A percentile compares a stretch with the other conserved stretches of the same genome.
Conservation (phyloP, 2,888 invertebrate genomes). For the Callyntrura sp. region DNA sequence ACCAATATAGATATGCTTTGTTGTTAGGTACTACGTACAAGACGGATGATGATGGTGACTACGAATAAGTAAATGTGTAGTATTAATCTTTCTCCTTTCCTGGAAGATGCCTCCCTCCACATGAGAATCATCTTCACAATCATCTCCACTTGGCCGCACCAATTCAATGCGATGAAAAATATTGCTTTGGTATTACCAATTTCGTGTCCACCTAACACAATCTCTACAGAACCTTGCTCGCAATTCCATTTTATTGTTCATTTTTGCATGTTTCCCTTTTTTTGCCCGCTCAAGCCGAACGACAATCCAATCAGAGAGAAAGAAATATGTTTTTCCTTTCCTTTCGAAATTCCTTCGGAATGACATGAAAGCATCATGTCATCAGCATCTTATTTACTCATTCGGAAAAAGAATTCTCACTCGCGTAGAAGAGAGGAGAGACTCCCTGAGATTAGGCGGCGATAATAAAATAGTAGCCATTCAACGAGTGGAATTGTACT, state of each 20-base stretch:
- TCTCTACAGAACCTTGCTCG: conserved; percentile 1
- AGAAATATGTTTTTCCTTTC: neutral
- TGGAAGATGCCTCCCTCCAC: conserved; percentile 31
- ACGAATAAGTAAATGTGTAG: conserved; percentile 65
- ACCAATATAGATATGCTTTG: neutral
- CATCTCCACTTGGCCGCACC: neutral
- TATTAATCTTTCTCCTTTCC: conserved; percentile 71
- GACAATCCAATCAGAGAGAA: conserved; percentile 35
- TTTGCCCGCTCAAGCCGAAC: conserved; percentile 42
- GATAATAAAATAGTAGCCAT: conserved; percentile 33
- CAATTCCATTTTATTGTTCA: conserved; percentile 1
- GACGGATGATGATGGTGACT: conserved; percentile 13
- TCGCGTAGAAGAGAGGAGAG: conserved; percentile 40
- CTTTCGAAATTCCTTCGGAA: conserved; percentile 10
- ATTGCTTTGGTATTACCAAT: neutral
- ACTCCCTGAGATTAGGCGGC: conserved; percentile 58
- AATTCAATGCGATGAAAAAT: neutral
- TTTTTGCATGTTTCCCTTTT: neutral
- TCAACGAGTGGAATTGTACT: conserved; percentile 58
- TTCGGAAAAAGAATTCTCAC: neutral
- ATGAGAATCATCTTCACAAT: neutral
- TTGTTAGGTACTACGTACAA: conserved; percentile 34
- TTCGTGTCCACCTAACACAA: conserved; percentile 25
- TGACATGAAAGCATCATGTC: conserved; percentile 33
- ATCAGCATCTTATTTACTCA: conserved; percentile 2